phyloP scores from a whole-genome alignment of 2,888 invertebrate genomes.

The Caradrina clavipalpis region DNA sequence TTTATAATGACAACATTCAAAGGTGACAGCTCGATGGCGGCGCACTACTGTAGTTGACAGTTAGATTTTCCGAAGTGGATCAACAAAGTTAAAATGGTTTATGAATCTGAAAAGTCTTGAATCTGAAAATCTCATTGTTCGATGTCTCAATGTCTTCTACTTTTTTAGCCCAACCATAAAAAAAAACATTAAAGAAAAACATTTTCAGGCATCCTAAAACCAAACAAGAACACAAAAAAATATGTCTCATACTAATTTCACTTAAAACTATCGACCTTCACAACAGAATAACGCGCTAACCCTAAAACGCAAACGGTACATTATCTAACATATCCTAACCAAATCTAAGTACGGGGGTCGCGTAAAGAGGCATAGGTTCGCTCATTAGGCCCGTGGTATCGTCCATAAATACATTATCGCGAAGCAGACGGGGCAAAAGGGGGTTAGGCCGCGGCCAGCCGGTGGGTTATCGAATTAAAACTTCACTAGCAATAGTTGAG shows the following conservation, averaged over 20 bases:
- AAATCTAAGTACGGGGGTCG: conserved; percentile 73
- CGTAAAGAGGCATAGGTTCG: conserved; percentile 87
- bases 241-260: not conserved
- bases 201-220: not conserved
- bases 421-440: conserved; percentile 57
- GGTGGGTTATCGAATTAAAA: conserved; percentile 89
- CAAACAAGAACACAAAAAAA: too few relatives aligned
- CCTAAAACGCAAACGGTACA: conserved; percentile 57
- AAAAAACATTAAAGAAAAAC: not conserved
- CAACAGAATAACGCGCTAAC: conserved; percentile 15
- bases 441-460: conserved; percentile 65
- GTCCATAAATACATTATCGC: conserved; percentile 90
- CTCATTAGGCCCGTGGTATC: conserved; percentile 90
- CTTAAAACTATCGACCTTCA: conserved; percentile 4
- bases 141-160: not conserved
- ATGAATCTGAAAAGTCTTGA: not conserved
- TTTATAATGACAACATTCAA: too few relatives aligned
- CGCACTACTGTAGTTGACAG: too few relatives aligned
- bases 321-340: conserved; percentile 65
- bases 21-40: too few relatives aligned
- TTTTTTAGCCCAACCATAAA: too few relatives aligned
- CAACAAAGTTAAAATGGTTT: not conserved
- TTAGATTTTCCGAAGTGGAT: too few relatives aligned
- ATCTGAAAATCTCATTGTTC: too few relatives aligned
- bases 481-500: conserved; percentile 90